Evolutionary conservation across 2,888 invertebrate genomes (phyloP), one percentile per base, ranked within the genome.

Genomic region (Macropis europaea): DNA sequence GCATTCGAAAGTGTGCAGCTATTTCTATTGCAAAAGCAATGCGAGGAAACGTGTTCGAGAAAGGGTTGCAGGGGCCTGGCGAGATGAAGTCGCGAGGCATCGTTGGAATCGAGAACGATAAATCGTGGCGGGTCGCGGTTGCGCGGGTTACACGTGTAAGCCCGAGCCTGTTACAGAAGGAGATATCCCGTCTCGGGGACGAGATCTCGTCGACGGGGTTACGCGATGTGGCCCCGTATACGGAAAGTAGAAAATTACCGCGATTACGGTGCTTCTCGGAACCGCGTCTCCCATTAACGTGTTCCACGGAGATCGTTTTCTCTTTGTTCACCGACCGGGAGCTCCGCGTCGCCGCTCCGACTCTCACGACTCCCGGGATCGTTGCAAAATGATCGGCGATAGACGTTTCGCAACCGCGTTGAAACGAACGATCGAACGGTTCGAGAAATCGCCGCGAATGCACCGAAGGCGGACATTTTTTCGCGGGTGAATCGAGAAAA

Each of bases 171-270:
- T 69, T 71, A 62, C 56, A 56, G 45, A 43, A 48, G 22, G 40
- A 22, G 47, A n/a, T 47, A 47, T 17, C 59, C 22, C 36, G 47
- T 34, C 36, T n/a, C 36, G 57, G n/a, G 38, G 36, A 59, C 59
- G 38, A 47, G 30, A 50, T 40, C 54, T 15, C 24, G 42, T 34
- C 52, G 47, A 62, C 42, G 48, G 36, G 36, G 17, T 38, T n/a
- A 15, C 43, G 52, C 56, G 60, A 47, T n/a, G 50, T 60, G 40
- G 54, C 61, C 47, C 76, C 76, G 66, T 76, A 69, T 79, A 79
- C 70, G 77, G 73, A 69, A 63, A 64, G 66, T 72, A 72, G 80
- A 77, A 79, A 78, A 81, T 80, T 81, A 47, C 76, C 63, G 64
- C 76, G 67, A 73, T 78, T 81, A 79, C 70, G 60, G 19, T 40